phyloP scores from a whole-genome alignment of 2,113 vertebrate genomes.

The Lagopus leucura region DNA sequence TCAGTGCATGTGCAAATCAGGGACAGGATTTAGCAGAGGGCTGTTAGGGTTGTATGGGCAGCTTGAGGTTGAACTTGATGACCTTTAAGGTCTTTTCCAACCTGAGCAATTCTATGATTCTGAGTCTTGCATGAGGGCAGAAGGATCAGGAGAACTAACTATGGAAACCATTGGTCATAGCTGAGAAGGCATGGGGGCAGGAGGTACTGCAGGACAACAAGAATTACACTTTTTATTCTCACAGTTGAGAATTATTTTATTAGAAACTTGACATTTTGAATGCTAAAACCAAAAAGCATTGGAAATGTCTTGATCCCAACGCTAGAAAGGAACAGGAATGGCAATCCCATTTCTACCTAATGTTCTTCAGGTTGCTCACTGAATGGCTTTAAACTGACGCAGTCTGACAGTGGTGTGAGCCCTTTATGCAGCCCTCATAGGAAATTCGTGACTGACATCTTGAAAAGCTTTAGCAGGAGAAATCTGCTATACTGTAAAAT shows the following conservation, averaged over 20 bases:
- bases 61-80: too few species aligned
- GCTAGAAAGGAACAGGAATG: neutral
- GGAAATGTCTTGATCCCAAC: neutral
- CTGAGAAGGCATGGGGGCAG: accelerated
- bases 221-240: neutral
- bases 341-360: neutral
- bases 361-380: neutral
- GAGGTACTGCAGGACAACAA: neutral
- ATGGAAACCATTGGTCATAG: accelerated
- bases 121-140: neutral
- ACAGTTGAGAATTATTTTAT: accelerated
- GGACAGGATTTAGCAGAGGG: too few species aligned
- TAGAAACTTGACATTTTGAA: neutral
- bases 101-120: too few species aligned
- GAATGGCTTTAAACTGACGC: neutral
- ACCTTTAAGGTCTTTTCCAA: too few species aligned
- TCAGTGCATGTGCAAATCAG: neutral
- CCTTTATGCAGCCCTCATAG: neutral
- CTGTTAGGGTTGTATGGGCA: too few species aligned
- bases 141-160: neutral
- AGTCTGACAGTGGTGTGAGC: accelerated
- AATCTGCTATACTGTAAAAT: neutral
- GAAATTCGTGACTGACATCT: neutral
- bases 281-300: neutral
- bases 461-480: neutral